Evolutionary conservation across 1,140 invertebrate species (phyloP), one percentile per base, ranked within the genome.

Genomic region (Triops longicaudatus): DNA sequence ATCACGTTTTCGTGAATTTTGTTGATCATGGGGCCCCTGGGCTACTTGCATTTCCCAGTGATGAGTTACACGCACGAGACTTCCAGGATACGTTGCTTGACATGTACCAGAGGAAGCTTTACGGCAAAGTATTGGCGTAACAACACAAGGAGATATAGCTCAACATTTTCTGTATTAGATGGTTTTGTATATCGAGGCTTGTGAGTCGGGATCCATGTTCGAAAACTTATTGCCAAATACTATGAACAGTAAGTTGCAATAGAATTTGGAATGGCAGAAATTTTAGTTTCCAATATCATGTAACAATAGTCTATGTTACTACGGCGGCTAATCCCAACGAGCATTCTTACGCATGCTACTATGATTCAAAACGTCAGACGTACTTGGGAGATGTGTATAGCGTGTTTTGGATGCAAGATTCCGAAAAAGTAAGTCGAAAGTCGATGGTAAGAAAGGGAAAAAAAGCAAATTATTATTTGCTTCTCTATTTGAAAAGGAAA

Each of bases 141-240:
- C 22, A 26, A 72, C 14, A 3, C 76, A 14, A 28, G 78, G 17
- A 12, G 73, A 26, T 77, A 41, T 14, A 26, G 26, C 27, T 28
- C 26, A 1, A 28, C 22, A 14, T 44, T 9, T 31, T 77, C 63
- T 43, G 26, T 74, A 43, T 72, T 79, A 89, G 87, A 81, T 90
- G 83, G 85, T 89, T 12, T 83, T 91, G 73, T 91, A 91, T 82
- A 81, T 91, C 76, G 90, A 91, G 82, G 88, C 90, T 14, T 91
- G 89, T 83, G 87, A 90, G 81, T 89, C 88, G 72, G 90, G 90
- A 9, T 90, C 89, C 1, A 90, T 91, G 88, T 91, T 91, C 83
- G 82, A 88, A 50, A 83, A 85, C 72, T 80, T 89, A n/a, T 83
- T 90, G 26, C 83, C 86, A 0, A 82, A 84, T 28, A 83, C 88